Conservation (phyloP, 2,113 vertebrate genomes). For the Dolichotis patagonum region DNA sequence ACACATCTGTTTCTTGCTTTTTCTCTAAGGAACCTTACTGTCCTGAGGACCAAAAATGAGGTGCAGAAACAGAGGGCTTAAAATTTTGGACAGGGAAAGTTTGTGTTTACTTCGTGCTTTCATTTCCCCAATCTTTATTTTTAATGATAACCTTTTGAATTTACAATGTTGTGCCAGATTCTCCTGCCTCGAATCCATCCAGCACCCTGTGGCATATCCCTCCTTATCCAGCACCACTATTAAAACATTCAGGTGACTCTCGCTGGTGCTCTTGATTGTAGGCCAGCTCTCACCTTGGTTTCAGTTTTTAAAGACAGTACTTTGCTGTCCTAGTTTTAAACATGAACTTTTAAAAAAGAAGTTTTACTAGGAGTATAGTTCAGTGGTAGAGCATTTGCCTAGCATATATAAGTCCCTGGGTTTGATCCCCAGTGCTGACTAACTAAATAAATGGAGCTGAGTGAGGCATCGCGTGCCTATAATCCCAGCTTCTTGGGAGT, state of each 20-base stretch:
- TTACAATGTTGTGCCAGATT: not conserved
- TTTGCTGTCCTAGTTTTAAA: conserved; percentile 64
- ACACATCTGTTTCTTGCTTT: not conserved
- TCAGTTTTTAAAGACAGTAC: conserved; percentile 45
- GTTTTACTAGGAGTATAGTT: not conserved
- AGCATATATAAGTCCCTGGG: not conserved
- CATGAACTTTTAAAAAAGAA: not conserved
- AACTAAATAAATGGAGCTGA: not conserved
- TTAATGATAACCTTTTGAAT: not conserved
- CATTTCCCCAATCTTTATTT: not conserved
- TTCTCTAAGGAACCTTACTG: not conserved
- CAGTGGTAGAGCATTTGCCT: not conserved
- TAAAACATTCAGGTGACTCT: not conserved
- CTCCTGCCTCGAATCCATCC: not conserved
- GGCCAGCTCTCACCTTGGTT: not conserved
- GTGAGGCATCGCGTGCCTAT: not conserved
- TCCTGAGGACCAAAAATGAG: not conserved
- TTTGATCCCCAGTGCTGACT: not conserved
- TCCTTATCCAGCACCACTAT: rapidly evolving
- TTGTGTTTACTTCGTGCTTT: not conserved
- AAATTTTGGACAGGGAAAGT: not conserved
- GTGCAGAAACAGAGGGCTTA: not conserved
- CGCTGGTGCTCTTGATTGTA: not conserved
- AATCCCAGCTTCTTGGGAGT: not conserved
- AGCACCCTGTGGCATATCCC: not conserved